These are phyloP conservation scores for Eptatretus burgeri DNA, from an alignment of 2,113 vertebrate species.

Conservation along the genomic window DNA sequence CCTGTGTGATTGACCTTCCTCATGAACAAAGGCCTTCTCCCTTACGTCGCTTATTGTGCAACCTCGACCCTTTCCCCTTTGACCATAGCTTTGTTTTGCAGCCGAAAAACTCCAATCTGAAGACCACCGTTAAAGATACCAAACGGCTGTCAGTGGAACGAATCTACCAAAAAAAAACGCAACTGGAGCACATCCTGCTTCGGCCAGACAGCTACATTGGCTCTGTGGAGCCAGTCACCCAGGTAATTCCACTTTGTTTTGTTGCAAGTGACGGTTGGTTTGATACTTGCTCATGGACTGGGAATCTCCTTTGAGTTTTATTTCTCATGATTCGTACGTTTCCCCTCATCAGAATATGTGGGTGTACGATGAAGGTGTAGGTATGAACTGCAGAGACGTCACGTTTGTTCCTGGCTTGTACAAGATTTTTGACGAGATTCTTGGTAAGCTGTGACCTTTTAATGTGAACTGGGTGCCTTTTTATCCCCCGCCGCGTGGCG, in stretches of 20 bases:
- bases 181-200: conserved; percentile 86
- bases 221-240: conserved; percentile 60
- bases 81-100: no score
- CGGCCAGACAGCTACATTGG: conserved; percentile 92
- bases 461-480: not conserved
- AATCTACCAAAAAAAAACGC: conserved; percentile 97
- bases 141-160: conserved; percentile 85
- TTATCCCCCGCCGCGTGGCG: no score
- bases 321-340: not conserved
- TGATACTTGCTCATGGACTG: no score
- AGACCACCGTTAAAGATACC: conserved; percentile 10
- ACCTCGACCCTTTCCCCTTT: no score
- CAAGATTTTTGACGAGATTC: conserved; percentile 99
- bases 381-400: conserved; percentile 86
- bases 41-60: no score
- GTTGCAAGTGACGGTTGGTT: no score
- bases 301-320: no score
- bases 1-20: no score
- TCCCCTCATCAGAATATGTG: conserved; percentile 44
- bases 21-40: no score
- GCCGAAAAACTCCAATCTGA: no score
- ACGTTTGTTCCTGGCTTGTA: conserved; percentile 87
- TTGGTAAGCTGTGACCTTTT: conserved; percentile 34
- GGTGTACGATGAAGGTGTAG: conserved; percentile 84
- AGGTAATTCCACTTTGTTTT: conserved; percentile 20